Base-by-base conservation (phyloP, 2,113 vertebrate species). In the Scalopus aquaticus region DNA sequence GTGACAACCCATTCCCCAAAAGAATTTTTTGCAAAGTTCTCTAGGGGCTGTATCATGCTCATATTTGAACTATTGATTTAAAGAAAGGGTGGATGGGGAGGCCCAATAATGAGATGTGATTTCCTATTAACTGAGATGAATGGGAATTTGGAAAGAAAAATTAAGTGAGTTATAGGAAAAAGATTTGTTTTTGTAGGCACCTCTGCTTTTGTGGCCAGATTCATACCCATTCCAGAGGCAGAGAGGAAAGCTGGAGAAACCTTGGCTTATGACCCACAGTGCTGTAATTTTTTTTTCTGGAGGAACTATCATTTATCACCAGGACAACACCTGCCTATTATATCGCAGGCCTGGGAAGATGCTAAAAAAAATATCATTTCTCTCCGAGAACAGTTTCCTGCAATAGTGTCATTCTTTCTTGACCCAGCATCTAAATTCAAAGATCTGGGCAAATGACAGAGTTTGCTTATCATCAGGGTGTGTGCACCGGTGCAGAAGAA, bases 351-450 rank as follows among this genome's bases (percentile, higher is more conserved):
- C 62, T 5, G 60, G 90, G 84, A 94, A 95, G 97, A 95, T 9
- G 83, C 73, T 65, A 32, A 96, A 89, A 90, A 95, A 90, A 95
- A 95, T 95, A 97, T 93, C 44, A 87, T 94, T 97, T 98, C 88
- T 98, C 95, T 96, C 78, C 88, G 97, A 98, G 98, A 97, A 97
- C 96, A 97, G 97, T 90, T 96, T 94, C 67, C 90, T 96, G 97
- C 69, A 86, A 56, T 94, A 94, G 96, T 97, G 97, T 97, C 98
- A 97, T 81, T 98, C 49, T 44, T 67, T 96, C 95, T 90, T 98
- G 97, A 98, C 97, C 98, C 96, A 97, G 97, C 96, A 95, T 97
- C 95, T 97, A 94, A 95, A 97, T 98, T 96, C 97, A 96, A 96
- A 97, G 97, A 97, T 97, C 94, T 96, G 97, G 96, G 97, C 94